Evolutionary conservation across 2,888 invertebrate species (phyloP), one percentile per base, ranked within the genome.

Genomic region (Galerucella nymphaeae): DNA sequence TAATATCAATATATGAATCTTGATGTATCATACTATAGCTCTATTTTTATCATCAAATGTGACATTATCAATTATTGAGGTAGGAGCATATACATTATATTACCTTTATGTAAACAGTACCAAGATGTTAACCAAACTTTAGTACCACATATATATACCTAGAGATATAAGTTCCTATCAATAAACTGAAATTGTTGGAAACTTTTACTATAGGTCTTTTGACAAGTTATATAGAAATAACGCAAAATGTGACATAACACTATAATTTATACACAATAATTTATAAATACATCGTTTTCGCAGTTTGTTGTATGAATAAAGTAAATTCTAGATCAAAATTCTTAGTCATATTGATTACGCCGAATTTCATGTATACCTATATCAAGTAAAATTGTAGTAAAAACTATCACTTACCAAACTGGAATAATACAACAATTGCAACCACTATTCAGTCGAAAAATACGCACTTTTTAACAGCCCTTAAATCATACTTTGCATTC

Each of bases 301-400:
- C 2, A 53, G 10, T 16, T 53, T 16, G 18, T 53, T 53, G n/a
- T 38, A 18, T 16, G 18, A 8, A 30, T 38, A 59, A 59, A 59
- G 9, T 59, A 16, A 59, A 16, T 16, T 23, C 18, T 58, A 58
- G 30, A 58, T 20, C 10, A 58, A 58, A 58, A 42, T 66, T 9
- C 38, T 66, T 66, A 55, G 23, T 58, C 58, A 66, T 66, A 66
- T 66, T 48, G 66, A 66, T 66, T 66, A 58, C 18, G 48, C 45
- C 58, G 55, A 16, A 66, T 55, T 4, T 64, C 14, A 45, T n/a
- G 10, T 45, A 42, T 16, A 16, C 16, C 23, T 6, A 38, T 38
- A 38, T 38, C 6, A n/a, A n/a, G 20, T 11, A 66, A 58, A 42
- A 18, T 42, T 58, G 20, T 58, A 55, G 42, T 14, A 42, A 45